phyloP scores from a whole-genome alignment of 2,113 vertebrate genomes.

The Thomomys bottae region DNA sequence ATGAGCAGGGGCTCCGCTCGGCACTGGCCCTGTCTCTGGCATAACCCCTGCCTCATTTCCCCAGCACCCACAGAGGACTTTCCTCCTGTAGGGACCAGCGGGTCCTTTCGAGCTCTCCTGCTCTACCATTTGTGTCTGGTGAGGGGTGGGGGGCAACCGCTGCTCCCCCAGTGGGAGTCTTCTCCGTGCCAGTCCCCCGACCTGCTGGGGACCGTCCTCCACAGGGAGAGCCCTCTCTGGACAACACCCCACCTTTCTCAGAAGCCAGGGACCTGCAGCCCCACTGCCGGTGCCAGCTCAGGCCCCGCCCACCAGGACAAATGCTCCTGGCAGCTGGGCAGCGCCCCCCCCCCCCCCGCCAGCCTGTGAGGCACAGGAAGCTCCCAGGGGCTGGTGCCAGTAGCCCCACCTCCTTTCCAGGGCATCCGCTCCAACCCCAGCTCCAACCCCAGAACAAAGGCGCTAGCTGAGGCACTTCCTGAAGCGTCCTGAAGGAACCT shows the following conservation, averaged over 20 bases:
- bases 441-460: slow-evolving; percentile 83
- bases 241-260: neutral
- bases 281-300: rapidly evolving
- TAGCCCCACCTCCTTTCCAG: slow-evolving; percentile 65
- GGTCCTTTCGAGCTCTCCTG: neutral
- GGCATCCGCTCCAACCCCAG: slow-evolving; percentile 75
- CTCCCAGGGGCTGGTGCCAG: slow-evolving; percentile 44
- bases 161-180: no score
- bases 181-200: neutral
- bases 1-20: no score
- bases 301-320: neutral
- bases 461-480: slow-evolving; percentile 23
- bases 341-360: neutral
- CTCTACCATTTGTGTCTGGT: rapidly evolving
- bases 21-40: rapidly evolving
- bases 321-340: neutral
- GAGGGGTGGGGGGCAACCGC: no score
- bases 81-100: rapidly evolving
- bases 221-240: neutral
- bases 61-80: neutral
- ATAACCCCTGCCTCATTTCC: neutral
- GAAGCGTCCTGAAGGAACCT: slow-evolving; percentile 11
- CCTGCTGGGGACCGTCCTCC: neutral
- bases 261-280: neutral
- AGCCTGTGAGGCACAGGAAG: slow-evolving; percentile 62